These are phyloP conservation scores for Tribolium castaneum DNA, from an alignment of 1,140 invertebrate species.

Conservation along the genomic window DNA sequence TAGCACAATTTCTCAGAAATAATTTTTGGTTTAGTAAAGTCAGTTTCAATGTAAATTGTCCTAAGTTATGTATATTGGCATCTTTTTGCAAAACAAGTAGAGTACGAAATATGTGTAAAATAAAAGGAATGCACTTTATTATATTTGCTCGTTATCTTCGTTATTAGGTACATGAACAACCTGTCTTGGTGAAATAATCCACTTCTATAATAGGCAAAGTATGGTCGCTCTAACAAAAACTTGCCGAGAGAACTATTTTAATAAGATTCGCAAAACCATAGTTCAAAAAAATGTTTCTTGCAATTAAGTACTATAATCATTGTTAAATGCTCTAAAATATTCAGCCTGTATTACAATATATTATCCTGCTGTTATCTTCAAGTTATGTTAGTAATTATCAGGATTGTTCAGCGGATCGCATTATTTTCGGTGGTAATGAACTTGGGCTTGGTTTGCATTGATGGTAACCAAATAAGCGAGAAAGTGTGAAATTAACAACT, in stretches of 20 bases:
- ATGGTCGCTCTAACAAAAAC: too few relatives aligned
- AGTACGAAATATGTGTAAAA: neutral
- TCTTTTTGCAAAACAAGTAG: too few relatives aligned
- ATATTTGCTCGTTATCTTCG: neutral
- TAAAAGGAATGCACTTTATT: neutral
- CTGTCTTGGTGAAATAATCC: neutral
- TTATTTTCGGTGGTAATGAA: neutral
- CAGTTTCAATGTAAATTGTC: too few relatives aligned
- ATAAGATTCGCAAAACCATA: too few relatives aligned
- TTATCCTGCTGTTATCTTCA: neutral
- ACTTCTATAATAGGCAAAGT: neutral
- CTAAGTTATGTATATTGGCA: too few relatives aligned
- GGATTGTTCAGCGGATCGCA: neutral
- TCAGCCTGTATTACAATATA: too few relatives aligned
- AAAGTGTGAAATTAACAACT: slow-evolving; percentile 34
- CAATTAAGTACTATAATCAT: too few relatives aligned
- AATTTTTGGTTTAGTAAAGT: too few relatives aligned
- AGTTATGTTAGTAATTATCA: neutral
- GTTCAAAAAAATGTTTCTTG: too few relatives aligned
- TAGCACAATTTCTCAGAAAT: too few relatives aligned
- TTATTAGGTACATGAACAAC: neutral
- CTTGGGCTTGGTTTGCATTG: neutral
- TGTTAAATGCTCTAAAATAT: too few relatives aligned
- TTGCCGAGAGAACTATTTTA: too few relatives aligned
- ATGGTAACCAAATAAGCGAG: slow-evolving; percentile 21